A percentile compares a stretch with the other conserved stretches of the same genome.
Conservation (phyloP, 1,140 invertebrate genomes). For the Cherax quadricarinatus region DNA sequence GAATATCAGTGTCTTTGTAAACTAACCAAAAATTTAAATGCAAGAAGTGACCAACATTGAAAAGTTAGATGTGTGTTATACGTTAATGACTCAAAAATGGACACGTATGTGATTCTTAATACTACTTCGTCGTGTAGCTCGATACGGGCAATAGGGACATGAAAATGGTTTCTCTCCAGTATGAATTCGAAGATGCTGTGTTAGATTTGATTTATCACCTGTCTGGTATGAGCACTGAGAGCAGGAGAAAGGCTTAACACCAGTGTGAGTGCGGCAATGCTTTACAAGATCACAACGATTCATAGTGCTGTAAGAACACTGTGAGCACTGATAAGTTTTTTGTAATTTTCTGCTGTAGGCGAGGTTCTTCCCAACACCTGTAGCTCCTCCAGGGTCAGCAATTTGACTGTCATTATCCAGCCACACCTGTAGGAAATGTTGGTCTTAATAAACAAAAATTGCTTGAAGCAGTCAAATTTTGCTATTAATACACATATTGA, state of each 20-base stretch:
- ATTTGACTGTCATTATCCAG: slow-evolving; percentile 59
- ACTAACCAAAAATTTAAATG: no score
- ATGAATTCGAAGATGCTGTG: slow-evolving; percentile 50
- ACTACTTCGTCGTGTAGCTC: slow-evolving; percentile 64
- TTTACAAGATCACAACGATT: slow-evolving; percentile 59
- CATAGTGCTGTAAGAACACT: slow-evolving; percentile 55
- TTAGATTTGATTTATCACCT: slow-evolving; percentile 55
- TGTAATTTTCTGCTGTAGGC: slow-evolving; percentile 44
- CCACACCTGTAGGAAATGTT: slow-evolving; percentile 64
- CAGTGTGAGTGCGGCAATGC: slow-evolving; percentile 56
- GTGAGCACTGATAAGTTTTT: slow-evolving; percentile 52
- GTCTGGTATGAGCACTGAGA: slow-evolving; percentile 54
- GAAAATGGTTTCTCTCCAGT: slow-evolving; percentile 59
- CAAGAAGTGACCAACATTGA: neutral
- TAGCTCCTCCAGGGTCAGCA: slow-evolving; percentile 48
- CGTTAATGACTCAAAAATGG: slow-evolving; percentile 43
- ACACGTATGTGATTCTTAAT: slow-evolving; percentile 63
- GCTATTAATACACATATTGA: neutral
- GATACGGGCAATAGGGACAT: slow-evolving; percentile 59
- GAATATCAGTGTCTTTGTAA: no score
- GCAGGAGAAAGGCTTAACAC: slow-evolving; percentile 49
- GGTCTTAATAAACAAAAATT: slow-evolving; percentile 44
- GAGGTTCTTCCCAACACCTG: slow-evolving; percentile 21
- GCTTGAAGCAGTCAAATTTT: neutral
- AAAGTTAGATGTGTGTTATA: neutral